Conservation (phyloP, 2,888 invertebrate species). For the Halocaridina rubra region DNA sequence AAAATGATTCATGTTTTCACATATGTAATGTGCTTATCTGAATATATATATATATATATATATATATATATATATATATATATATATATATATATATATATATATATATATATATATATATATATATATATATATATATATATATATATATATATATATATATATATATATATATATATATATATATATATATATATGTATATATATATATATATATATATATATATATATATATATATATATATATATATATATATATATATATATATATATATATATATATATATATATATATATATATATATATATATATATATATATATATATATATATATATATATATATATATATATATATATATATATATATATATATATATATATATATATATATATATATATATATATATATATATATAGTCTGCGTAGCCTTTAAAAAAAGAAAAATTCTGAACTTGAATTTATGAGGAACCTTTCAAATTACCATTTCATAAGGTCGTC, state of each 20-base stretch:
- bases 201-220: neutral
- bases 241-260: constrained; percentile 6
- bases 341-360: constrained; percentile 5
- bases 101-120: constrained; percentile 14
- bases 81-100: constrained; percentile 8
- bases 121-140: neutral
- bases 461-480: no score
- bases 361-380: neutral
- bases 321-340: neutral
- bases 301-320: neutral
- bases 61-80: neutral
- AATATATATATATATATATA: neutral
- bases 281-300: neutral
- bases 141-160: neutral
- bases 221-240: constrained; percentile 6
- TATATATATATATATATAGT: no score
- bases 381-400: neutral
- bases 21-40: neutral
- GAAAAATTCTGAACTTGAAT: no score
- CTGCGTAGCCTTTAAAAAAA: no score
- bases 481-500: no score
- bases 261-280: neutral
- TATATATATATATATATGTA: neutral
- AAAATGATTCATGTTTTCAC: no score
- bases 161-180: neutral